Evolutionary conservation across 2,797 vertebrate genomes (phyloP), one percentile per base, ranked within the genome.

Genomic region (Rhabdophis nuchalis): DNA sequence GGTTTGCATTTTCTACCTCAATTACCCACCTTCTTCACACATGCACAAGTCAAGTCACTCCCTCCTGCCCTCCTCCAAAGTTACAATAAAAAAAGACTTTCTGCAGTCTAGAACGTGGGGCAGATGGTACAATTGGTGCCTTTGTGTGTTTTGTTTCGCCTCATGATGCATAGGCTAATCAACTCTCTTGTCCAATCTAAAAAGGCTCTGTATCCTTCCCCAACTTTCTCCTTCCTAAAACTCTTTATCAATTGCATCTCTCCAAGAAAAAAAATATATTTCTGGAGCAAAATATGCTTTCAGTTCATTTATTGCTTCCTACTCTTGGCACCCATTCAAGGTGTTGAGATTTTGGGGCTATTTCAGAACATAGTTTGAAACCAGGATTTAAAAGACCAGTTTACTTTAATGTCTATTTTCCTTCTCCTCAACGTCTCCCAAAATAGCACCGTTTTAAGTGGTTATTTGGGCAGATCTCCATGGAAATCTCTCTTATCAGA

Each of bases 401-500:
- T 52, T 82, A 27, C 11, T 90, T 56, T 86, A 90, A 90, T 86
- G 8, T 86, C 53, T 41, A 29, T 77, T 36, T 41, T 53, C 50
- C 46, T 88, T 20, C 1, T 85, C 87, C 58, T 53, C n/a, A 58
- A 36, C 16, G n/a, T n/a, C 60, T 72, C 57, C 32, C 18, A 85
- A 85, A 92, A 56, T 89, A 89, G 91, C 72, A 89, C 53, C 64
- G 12, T 87, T 41, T 57, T 57, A 72, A 92, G 46, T 52, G 41
- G 50, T 85, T 87, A 72, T 92, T 92, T 90, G 36, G 53, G 90
- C 85, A 90, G 68, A 90, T 36, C 41, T 53, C 85, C 60, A 77
- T 86, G 85, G 72, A 90, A 92, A 72, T 86, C 36, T 18, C 27
- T 52, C 64, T 57, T 86, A 89, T 90, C 57, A 54, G 46, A 61